Base-by-base conservation (phyloP, 1,140 invertebrate genomes). In the Delia radicum region DNA sequence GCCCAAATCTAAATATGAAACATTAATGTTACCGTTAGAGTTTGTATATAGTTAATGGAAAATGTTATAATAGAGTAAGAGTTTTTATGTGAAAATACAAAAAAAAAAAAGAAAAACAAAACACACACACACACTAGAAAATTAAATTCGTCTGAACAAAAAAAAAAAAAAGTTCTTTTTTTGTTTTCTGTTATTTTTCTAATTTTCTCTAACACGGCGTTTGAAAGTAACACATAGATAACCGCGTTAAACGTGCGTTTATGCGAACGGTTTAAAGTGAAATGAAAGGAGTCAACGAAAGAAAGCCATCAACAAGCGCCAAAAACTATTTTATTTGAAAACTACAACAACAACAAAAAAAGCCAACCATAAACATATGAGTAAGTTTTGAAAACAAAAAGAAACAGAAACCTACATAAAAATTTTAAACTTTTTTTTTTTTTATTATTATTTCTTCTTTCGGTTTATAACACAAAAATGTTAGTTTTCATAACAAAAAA, bases 281-380 rank as follows among this genome's bases (percentile, higher is more conserved):
- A 85, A 85, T 85, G 83, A 85, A 85, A 85, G 83, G 83, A 85
- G 83, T 85, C 82, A 83, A 82, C 81, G 82, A 83, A 85, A 85
- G 83, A 85, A 85, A 85, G 83, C 83, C 82, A 80, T 55, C 72
- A 75, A 75, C 75, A 83, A 84, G 83, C 82, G 75, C 69, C 75
- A 75, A 75, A 72, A 75, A 75, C 74, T 75, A 67, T 77, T 81
- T 61, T 67, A 71, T 71, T 75, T 26, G 67, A 71, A 61, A 62
- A 63, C 55, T 27, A 72, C 29, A 31, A 72, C 73, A 29, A 5
- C 31, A 65, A n/a, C 63, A 62, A 26, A 55, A 74, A n/a, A 3
- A 21, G n/a, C 2, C n/a, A 21, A 15, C 42, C 18, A 21, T 55
- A 42, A 42, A 55, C 48, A 55, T 55, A 21, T 55, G 48, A 55